phyloP scores from a whole-genome alignment of 1,140 invertebrate genomes.

The Drosophila nikananu region DNA sequence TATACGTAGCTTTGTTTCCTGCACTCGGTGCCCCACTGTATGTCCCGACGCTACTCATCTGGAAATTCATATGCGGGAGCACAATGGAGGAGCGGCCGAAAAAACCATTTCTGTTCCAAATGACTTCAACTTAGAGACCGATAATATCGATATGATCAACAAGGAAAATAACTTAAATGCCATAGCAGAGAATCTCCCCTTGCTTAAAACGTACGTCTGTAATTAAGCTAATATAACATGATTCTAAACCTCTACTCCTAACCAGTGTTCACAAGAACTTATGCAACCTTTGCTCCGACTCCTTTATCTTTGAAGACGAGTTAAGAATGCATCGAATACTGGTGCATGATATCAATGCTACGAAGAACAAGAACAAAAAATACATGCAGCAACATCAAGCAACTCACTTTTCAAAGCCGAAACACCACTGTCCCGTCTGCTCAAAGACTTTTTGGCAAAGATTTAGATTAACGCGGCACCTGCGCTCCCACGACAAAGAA shows the following conservation, averaged over 20 bases:
- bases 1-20: neutral
- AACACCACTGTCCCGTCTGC: neutral
- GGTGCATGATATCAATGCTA: neutral
- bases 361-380: neutral
- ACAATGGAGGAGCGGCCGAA: neutral
- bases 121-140: neutral
- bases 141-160: neutral
- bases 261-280: neutral
- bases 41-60: neutral
- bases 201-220: neutral
- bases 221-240: neutral
- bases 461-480: neutral
- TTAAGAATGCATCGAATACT: neutral
- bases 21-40: neutral
- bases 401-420: neutral
- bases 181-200: neutral
- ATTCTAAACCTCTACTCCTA: neutral
- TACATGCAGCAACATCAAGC: neutral
- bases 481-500: neutral
- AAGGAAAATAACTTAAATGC: neutral
- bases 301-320: neutral
- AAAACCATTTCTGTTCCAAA: neutral
- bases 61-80: neutral
- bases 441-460: neutral
- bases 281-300: neutral